Evolutionary conservation across 2,888 invertebrate species (phyloP), one percentile per base, ranked within the genome.

Genomic region (Meiosimyza decipiens): DNA sequence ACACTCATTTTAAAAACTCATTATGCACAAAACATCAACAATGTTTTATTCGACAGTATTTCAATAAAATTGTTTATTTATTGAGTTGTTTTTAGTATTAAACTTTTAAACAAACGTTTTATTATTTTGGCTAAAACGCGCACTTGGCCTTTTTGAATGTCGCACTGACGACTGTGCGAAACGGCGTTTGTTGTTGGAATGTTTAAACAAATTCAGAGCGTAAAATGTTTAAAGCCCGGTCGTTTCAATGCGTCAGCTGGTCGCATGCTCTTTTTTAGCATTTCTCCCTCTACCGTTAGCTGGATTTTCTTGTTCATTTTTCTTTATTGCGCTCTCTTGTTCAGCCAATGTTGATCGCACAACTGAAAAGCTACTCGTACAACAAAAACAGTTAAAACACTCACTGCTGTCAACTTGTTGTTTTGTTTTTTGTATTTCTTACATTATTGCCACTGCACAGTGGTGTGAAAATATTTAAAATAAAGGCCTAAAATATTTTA

Each of bases 301-400:
- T 16, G 33, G 28, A 49, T 59, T 13, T 60, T 22, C 40, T 60
- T 28, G 9, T 59, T n/a, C 40, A 3, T 28, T 40, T 28, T 4
- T 11, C 13, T 18, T 60, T 33, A 6, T 33, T 22, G 4, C 28
- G 49, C 18, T 50, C 18, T 16, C 22, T 50, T 50, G 15, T 64
- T 33, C n/a, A 18, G 54, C 18, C 54, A 52, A 63, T 47, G 16
- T 18, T 54, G 47, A 59, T 60, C 47, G 40, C 9, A 40, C 40
- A 40, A 40, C 40, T 9, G 9, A 40, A 9, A 6, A 40, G 9
- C 40, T 40, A 40, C 40, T 9, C 40, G 40, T 66, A 73, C 73
- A 66, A 73, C 73, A 73, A 70, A 55, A 70, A 73, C 70, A 70
- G 69, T 73, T 73, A 73, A 40, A 13, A 57, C 18, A 18, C 67